These are phyloP conservation scores for Argyresthia albistria DNA, from an alignment of 2,888 invertebrate species.

Conservation along the genomic window DNA sequence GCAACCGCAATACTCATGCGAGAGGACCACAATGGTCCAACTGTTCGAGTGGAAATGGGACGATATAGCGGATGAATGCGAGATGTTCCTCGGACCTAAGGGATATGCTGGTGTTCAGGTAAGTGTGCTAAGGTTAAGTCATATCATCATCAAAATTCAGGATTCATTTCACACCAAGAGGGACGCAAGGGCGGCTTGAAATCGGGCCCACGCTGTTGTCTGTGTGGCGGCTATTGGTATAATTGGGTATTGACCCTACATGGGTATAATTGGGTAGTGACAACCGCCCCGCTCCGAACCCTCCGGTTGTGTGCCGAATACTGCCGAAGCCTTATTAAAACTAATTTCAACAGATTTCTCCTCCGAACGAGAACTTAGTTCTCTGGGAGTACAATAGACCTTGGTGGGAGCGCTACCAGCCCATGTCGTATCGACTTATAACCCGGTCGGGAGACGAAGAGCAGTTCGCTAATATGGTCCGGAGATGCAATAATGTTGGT, in stretches of 20 bases:
- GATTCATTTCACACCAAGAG: no score
- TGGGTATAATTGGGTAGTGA: no score
- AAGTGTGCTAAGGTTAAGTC: no score
- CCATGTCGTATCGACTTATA: slow-evolving; percentile 79
- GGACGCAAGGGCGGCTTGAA: no score
- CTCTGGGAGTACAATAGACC: slow-evolving; percentile 70
- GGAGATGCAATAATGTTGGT: slow-evolving; percentile 81
- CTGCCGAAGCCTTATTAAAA: no score
- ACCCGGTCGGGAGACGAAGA: slow-evolving; percentile 82
- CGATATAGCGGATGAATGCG: slow-evolving; percentile 80
- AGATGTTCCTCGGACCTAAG: slow-evolving; percentile 75
- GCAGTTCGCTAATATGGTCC: slow-evolving; percentile 81
- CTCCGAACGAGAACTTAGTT: slow-evolving; percentile 70
- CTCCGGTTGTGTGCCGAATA: no score
- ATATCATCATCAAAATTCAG: no score
- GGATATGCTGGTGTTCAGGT: slow-evolving; percentile 82
- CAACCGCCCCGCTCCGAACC: no score
- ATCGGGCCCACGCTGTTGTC: no score
- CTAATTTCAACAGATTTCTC: slow-evolving; percentile 55
- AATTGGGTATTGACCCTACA: no score
- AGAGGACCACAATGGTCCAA: slow-evolving; percentile 70
- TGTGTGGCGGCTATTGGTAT: no score
- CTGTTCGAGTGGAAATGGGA: slow-evolving; percentile 82
- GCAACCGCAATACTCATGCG: slow-evolving; percentile 54
- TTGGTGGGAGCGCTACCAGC: slow-evolving; percentile 91